Base-by-base conservation (phyloP, 2,888 invertebrate species). In the Euplexia lucipara region DNA sequence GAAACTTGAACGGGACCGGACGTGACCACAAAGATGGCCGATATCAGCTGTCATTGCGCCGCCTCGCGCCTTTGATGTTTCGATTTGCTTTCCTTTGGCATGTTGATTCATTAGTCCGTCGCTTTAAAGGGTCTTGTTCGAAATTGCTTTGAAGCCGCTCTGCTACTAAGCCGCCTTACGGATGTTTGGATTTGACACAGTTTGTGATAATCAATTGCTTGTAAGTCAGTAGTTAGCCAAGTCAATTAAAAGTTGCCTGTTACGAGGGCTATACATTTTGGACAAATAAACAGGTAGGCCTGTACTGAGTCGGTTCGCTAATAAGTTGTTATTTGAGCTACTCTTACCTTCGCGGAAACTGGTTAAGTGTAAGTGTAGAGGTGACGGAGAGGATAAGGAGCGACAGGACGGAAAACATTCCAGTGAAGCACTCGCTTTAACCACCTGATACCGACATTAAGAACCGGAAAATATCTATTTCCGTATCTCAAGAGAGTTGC, bases 21-120 rank as follows among this genome's bases (percentile, higher is more conserved):
- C 65, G 69, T 82, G 72, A 74, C 74, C 75, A 76, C 82, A 81
- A 80, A 83, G 79, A 79, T 82, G 77, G 78, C 69, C 74, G 80
- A 79, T 78, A 75, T 81, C 78, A 80, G 78, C 78, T 83, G 83
- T 83, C 84, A 79, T 76, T 82, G 64, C 45, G 54, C 42, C 63
- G 64, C 65, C 68, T 73, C 65, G 41, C 63, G 64, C 65, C 68
- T 73, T 67, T 63, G 53, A 73, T 73, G 68, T 77, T 79, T 69
- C 73, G 66, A 69, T 76, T 67, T 60, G 58, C 49, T 47, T 70
- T 45, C 75, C 53, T 62, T 60, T 52, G 48, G 66, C 20, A 52
- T 59, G 53, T 61, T 66, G 68, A 65, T 73, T 77, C 77, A 79
- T 66, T 77, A 79, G 62, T 35, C 61, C 52, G 26, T 47, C 39